Conservation (phyloP, 2,797 vertebrate species). For the Agapornis canus region DNA sequence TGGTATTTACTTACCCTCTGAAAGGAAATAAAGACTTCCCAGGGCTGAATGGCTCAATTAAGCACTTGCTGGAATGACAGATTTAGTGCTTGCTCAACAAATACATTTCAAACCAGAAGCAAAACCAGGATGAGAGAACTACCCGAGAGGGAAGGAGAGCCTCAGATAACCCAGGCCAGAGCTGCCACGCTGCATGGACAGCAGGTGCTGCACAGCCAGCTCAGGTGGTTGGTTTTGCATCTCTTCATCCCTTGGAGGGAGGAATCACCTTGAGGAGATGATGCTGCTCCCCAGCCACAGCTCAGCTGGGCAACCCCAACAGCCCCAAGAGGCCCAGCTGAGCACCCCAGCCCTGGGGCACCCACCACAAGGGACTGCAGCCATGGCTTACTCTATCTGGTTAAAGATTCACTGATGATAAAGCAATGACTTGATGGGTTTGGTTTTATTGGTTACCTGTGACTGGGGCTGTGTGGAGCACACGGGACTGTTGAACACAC, state of each 20-base stretch:
- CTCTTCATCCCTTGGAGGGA: neutral
- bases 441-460: neutral
- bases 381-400: neutral
- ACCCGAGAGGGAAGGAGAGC: neutral
- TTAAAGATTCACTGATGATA: conserved; percentile 1
- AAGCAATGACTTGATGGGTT: conserved; percentile 33
- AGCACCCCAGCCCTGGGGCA: accelerated
- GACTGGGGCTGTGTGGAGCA: neutral
- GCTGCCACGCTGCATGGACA: neutral
- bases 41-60: neutral
- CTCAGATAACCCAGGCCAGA: neutral
- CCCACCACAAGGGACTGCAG: neutral
- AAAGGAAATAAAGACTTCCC: conserved; percentile 1
- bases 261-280: accelerated
- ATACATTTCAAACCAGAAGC: neutral
- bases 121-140: neutral
- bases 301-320: neutral
- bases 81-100: neutral
- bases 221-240: accelerated
- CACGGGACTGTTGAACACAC: neutral
- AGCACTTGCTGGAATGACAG: neutral
- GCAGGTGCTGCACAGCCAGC: neutral
- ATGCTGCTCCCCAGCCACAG: neutral
- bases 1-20: neutral
- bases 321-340: neutral